phyloP scores from a whole-genome alignment of 2,797 vertebrate genomes.

The Rachycentron canadum region DNA sequence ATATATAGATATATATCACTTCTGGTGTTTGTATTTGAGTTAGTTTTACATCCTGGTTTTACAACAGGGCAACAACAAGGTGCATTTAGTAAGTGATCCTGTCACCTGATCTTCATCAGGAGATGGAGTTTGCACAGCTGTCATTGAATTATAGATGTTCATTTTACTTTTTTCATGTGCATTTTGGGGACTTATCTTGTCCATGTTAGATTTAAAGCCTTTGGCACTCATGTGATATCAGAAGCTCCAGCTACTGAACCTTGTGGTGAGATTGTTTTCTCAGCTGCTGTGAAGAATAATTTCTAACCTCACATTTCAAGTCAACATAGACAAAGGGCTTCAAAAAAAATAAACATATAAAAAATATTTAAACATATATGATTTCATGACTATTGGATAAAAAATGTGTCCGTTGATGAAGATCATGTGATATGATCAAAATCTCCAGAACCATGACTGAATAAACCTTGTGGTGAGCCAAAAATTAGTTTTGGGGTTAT shows the following conservation, averaged over 20 bases:
- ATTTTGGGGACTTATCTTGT: slow-evolving; percentile 1
- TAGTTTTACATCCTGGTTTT: background rate
- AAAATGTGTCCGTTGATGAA: background rate
- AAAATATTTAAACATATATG: background rate
- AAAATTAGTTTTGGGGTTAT: background rate
- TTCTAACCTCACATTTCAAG: background rate
- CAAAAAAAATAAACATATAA: background rate
- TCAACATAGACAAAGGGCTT: background rate
- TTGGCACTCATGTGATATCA: slow-evolving; percentile 18
- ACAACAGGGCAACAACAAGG: background rate
- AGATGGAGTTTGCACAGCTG: background rate
- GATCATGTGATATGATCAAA: background rate
- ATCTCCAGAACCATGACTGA: background rate
- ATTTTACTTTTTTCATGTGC: background rate
- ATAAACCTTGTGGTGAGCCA: background rate
- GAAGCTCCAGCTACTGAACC: slow-evolving; percentile 8
- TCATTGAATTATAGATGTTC: background rate
- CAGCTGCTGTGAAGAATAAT: background rate
- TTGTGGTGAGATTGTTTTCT: background rate
- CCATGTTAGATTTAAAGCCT: background rate
- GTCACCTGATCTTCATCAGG: background rate
- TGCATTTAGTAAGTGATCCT: background rate
- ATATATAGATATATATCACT: background rate
- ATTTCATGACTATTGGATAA: background rate
- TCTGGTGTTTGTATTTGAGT: background rate